Conservation (phyloP, 2,888 invertebrate genomes). For the Dasysyrphus albostriatus region DNA sequence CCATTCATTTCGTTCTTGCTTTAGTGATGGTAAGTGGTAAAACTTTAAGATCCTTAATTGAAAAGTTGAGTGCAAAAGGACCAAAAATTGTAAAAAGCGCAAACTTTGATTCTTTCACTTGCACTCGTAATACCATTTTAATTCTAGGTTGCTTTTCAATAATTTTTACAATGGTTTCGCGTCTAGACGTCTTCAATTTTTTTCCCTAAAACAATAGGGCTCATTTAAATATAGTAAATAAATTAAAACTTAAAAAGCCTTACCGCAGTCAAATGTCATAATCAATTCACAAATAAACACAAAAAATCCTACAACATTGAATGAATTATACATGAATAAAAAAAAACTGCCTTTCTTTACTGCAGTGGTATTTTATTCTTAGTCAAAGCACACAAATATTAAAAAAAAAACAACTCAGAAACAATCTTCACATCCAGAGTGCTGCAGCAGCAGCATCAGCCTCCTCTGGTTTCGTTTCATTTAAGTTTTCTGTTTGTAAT, state of each 20-base stretch:
- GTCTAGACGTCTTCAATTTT: slow-evolving; percentile 7
- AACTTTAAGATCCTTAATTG: no score
- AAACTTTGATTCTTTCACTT: no score
- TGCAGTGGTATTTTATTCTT: slow-evolving; percentile 1
- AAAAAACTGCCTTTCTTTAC: not conserved
- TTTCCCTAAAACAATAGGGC: not conserved
- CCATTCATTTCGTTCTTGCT: no score
- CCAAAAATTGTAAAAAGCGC: no score
- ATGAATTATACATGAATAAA: slow-evolving; percentile 4
- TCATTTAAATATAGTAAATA: not conserved
- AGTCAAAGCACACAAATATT: slow-evolving; percentile 8
- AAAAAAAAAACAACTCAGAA: slow-evolving; percentile 8
- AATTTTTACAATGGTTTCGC: not conserved
- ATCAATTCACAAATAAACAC: slow-evolving; percentile 27
- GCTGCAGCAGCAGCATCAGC: slow-evolving; percentile 39
- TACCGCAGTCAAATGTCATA: slow-evolving; percentile 13
- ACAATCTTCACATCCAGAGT: slow-evolving; percentile 18
- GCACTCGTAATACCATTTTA: no score
- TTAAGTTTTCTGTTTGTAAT: slow-evolving; percentile 48
- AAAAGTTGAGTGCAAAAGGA: no score
- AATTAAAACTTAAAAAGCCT: not conserved
- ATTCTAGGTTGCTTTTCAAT: not conserved
- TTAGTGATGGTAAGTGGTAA: no score
- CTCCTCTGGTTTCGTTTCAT: slow-evolving; percentile 43
- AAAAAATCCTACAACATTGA: slow-evolving; percentile 12